These are phyloP conservation scores for Galerucella calmariensis DNA, from an alignment of 2,888 invertebrate species.

Conservation along the genomic window DNA sequence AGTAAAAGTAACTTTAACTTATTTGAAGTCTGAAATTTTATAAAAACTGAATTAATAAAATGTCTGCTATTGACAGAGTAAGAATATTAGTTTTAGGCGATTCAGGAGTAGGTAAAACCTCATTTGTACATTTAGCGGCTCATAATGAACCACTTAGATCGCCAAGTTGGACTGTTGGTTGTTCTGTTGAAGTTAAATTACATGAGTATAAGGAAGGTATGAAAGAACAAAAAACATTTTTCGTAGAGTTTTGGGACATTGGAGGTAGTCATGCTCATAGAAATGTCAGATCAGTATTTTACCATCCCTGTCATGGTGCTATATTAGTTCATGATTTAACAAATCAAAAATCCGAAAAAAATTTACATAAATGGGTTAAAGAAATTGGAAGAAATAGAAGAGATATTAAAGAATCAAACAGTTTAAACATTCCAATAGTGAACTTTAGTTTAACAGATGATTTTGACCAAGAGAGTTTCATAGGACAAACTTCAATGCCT, in stretches of 20 bases:
- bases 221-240: conserved; percentile 88
- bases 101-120: conserved; percentile 96
- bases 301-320: conserved; percentile 92
- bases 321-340: conserved; percentile 97
- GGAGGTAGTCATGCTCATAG: conserved; percentile 95
- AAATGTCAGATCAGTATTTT: conserved; percentile 94
- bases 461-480: conserved; percentile 87
- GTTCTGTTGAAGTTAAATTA: conserved; percentile 93
- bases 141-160: conserved; percentile 86
- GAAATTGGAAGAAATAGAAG: conserved; percentile 65
- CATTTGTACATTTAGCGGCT: conserved; percentile 90
- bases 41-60: conserved; percentile 54
- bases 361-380: conserved; percentile 91
- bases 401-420: conserved; percentile 41
- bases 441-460: conserved; percentile 68
- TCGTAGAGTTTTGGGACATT: conserved; percentile 97
- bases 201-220: conserved; percentile 96
- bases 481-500: conserved; percentile 87
- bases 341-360: conserved; percentile 94
- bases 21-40: background rate
- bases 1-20: background rate
- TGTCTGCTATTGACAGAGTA: conserved; percentile 89
- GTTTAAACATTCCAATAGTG: conserved; percentile 20
- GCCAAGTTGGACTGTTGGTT: conserved; percentile 96
- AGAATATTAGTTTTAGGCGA: conserved; percentile 93